Evolutionary conservation across 2,113 vertebrate genomes (phyloP).

Genomic region (Muntiacus reevesi): DNA sequence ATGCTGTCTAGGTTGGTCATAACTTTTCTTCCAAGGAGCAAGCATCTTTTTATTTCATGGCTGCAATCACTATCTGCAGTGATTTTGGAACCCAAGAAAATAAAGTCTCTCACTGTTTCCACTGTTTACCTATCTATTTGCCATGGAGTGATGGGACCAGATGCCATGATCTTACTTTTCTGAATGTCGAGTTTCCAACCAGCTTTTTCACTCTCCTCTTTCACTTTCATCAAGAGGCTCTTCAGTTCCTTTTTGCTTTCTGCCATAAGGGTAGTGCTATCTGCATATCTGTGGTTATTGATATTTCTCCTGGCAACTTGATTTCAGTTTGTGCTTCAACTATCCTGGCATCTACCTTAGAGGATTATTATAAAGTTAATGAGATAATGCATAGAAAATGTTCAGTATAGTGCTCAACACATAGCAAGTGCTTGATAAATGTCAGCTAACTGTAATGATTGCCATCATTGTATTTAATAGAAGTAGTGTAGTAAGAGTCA

Average conservation of each 20-base stretch:
- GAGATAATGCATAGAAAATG: neutral
- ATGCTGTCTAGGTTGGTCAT: neutral
- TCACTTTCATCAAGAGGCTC: neutral
- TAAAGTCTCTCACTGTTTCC: neutral
- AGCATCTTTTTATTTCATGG: neutral
- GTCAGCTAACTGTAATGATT: neutral
- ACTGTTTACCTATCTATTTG: neutral
- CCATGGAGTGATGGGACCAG: neutral
- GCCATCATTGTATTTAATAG: neutral
- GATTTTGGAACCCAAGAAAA: neutral
- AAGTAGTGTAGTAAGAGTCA: neutral
- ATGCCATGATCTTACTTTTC: neutral
- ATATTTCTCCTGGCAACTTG: neutral
- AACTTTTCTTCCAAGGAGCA: neutral
- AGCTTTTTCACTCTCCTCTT: neutral
- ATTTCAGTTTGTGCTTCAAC: neutral
- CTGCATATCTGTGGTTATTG: neutral
- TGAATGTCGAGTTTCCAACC: neutral
- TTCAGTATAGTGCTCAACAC: neutral
- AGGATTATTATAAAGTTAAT: neutral
- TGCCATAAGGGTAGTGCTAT: neutral
- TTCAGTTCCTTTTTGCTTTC: accelerated
- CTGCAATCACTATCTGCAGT: neutral
- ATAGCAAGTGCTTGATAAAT: neutral
- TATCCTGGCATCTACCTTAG: neutral